Evolutionary conservation across 1,140 invertebrate species (phyloP).

Genomic region (Drosophila kohkoa): DNA sequence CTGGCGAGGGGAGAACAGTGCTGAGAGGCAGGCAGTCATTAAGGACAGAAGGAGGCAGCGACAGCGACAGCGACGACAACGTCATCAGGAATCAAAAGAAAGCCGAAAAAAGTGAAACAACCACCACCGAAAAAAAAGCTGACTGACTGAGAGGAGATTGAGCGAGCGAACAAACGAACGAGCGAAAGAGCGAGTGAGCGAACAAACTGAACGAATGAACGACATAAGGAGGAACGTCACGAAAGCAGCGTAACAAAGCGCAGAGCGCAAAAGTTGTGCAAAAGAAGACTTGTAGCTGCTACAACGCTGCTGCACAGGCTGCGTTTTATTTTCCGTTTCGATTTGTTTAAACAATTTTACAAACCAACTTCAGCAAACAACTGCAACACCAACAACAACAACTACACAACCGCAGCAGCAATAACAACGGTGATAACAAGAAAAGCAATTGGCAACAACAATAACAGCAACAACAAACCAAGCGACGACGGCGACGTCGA

Average conservation of each 20-base stretch:
- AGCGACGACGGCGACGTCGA: slow-evolving; percentile 4
- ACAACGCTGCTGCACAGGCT: slow-evolving; percentile 50
- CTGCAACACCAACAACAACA: slow-evolving; percentile 4
- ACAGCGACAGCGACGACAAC: neutral
- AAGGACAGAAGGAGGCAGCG: slow-evolving; percentile 10
- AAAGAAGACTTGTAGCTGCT: slow-evolving; percentile 81
- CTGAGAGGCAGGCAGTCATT: neutral
- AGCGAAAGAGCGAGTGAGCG: neutral
- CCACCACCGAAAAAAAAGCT: slow-evolving; percentile 56
- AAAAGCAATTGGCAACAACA: slow-evolving; percentile 16
- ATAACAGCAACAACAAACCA: neutral
- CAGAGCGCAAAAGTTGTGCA: slow-evolving; percentile 74
- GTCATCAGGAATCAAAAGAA: slow-evolving; percentile 32
- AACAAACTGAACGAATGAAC: neutral
- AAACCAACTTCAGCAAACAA: neutral
- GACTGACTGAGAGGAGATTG: slow-evolving; percentile 40
- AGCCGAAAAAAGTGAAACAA: slow-evolving; percentile 42
- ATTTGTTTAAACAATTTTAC: slow-evolving; percentile 53
- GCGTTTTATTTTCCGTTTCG: slow-evolving; percentile 56
- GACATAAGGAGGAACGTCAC: slow-evolving; percentile 1
- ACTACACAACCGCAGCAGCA: slow-evolving; percentile 15
- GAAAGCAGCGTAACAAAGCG: slow-evolving; percentile 69
- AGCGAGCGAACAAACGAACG: slow-evolving; percentile 7
- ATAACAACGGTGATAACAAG: slow-evolving; percentile 6
- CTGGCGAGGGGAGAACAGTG: slow-evolving; percentile 1